phyloP scores from a whole-genome alignment of 2,888 invertebrate species.

The Deilephila porcellus region DNA sequence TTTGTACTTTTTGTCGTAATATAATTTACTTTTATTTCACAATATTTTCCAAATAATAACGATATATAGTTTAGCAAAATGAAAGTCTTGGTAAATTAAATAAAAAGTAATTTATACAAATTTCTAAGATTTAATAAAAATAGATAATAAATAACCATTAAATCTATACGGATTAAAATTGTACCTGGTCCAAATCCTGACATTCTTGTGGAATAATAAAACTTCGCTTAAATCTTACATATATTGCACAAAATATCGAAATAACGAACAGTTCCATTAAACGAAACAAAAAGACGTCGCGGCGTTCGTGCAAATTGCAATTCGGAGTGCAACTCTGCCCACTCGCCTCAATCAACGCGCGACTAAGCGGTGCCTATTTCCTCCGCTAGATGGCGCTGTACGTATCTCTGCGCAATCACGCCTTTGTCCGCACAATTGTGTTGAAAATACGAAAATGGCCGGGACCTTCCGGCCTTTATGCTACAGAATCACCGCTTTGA shows the following conservation, averaged over 20 bases:
- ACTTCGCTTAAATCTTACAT: constrained; percentile 2
- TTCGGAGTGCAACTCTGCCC: constrained; percentile 20
- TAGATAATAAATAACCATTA: too few relatives aligned
- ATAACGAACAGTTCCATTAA: constrained; percentile 11
- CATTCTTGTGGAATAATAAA: background rate
- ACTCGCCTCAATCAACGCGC: constrained; percentile 55
- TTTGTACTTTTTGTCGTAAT: too few relatives aligned
- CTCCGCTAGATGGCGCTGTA: constrained; percentile 74
- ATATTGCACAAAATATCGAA: constrained; percentile 1
- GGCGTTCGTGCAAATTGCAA: constrained; percentile 29
- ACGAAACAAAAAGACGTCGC: constrained; percentile 12
- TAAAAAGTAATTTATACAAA: too few relatives aligned
- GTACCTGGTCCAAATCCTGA: background rate
- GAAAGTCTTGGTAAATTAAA: too few relatives aligned
- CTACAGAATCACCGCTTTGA: constrained; percentile 46
- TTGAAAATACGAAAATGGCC: constrained; percentile 57
- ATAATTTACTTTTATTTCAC: too few relatives aligned
- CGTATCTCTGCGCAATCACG: constrained; percentile 66
- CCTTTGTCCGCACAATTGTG: constrained; percentile 60
- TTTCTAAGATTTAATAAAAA: too few relatives aligned
- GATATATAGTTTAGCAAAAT: too few relatives aligned
- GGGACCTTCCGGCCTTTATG: constrained; percentile 70
- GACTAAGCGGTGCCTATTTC: constrained; percentile 78
- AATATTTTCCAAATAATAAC: too few relatives aligned
- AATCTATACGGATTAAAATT: too few relatives aligned